phyloP scores from a whole-genome alignment of 2,113 vertebrate genomes.

The Rhodinocichla rosea region DNA sequence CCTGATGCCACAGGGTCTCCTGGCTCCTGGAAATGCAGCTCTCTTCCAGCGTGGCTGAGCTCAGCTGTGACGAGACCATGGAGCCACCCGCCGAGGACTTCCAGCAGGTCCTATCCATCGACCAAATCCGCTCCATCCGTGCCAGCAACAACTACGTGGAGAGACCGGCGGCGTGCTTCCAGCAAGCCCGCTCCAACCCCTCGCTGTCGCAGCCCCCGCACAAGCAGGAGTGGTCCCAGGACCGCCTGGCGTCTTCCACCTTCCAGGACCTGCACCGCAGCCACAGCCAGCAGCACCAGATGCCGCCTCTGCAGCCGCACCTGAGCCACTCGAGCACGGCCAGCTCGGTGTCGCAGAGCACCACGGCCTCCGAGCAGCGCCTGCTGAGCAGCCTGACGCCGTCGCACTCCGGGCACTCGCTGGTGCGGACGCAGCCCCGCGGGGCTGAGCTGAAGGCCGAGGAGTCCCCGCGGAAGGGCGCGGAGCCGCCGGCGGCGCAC shows the following conservation, averaged over 20 bases:
- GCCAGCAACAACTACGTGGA: conserved; percentile 98
- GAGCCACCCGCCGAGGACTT: conserved; percentile 82
- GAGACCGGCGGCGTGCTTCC: conserved; percentile 76
- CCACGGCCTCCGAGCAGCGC: conserved; percentile 91
- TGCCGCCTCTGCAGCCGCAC: conserved; percentile 79
- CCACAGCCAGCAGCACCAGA: conserved; percentile 85
- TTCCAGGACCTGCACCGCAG: conserved; percentile 79
- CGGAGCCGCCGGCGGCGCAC: conserved; percentile 65
- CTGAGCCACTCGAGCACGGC: conserved; percentile 94
- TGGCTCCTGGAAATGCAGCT: conserved; percentile 67
- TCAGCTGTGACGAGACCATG: conserved; percentile 75
- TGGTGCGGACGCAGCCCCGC: conserved; percentile 85
- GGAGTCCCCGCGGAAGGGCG: conserved; percentile 75
- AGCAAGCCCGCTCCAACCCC: conserved; percentile 78
- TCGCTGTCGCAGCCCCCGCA: conserved; percentile 75
- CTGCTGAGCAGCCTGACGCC: conserved; percentile 85
- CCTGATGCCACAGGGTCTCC: conserved; percentile 73
- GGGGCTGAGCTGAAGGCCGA: conserved; percentile 77
- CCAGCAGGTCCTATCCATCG: conserved; percentile 91
- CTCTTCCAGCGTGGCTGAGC: conserved; percentile 59
- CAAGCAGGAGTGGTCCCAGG: conserved; percentile 71
- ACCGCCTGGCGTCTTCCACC: conserved; percentile 66
- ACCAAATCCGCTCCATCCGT: conserved; percentile 91
- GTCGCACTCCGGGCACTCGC: conserved; percentile 83
- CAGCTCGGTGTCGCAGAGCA: conserved; percentile 93